A percentile compares a stretch with the other conserved stretches of the same genome.
Conservation (phyloP, 2,888 invertebrate species). For the Marasmarcha lunaedactyla region DNA sequence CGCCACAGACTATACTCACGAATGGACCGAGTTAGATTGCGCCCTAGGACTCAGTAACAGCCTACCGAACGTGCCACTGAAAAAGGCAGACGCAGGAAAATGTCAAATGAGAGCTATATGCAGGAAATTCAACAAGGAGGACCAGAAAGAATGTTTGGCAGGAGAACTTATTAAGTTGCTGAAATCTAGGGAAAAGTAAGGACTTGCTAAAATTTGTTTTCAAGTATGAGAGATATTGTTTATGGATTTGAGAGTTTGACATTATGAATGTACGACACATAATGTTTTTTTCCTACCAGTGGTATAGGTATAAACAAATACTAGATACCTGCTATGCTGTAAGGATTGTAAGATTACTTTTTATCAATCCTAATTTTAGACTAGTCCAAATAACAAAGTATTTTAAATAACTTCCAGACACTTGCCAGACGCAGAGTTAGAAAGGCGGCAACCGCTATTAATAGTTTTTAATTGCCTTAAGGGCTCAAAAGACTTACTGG, state of each 20-base stretch:
- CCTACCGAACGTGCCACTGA: conserved; percentile 70
- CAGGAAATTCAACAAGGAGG: conserved; percentile 34
- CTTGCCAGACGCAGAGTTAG: conserved; percentile 78
- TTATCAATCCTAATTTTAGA: too few species aligned
- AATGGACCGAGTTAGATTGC: conserved; percentile 50
- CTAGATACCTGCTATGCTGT: too few species aligned
- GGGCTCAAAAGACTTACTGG: too few species aligned
- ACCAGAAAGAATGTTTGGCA: conserved; percentile 54
- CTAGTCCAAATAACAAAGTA: too few species aligned
- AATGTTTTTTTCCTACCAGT: too few species aligned
- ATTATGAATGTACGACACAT: too few species aligned
- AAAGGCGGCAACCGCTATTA: conserved; percentile 69
- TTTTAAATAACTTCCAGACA: conserved; percentile 53
- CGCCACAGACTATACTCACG: conserved; percentile 32
- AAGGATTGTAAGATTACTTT: too few species aligned
- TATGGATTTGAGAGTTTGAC: too few species aligned
- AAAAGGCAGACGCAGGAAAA: conserved; percentile 76
- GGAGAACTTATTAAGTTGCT: conserved; percentile 71
- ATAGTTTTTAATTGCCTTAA: too few species aligned
- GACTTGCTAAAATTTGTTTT: too few species aligned
- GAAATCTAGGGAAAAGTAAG: conserved; percentile 71
- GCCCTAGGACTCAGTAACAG: conserved; percentile 79
- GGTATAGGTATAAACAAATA: too few species aligned
- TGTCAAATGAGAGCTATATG: conserved; percentile 71
- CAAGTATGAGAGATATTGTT: too few species aligned